These are phyloP conservation scores for Tretioscincus oriximinensis DNA, from an alignment of 2,113 vertebrate species.

Conservation along the genomic window DNA sequence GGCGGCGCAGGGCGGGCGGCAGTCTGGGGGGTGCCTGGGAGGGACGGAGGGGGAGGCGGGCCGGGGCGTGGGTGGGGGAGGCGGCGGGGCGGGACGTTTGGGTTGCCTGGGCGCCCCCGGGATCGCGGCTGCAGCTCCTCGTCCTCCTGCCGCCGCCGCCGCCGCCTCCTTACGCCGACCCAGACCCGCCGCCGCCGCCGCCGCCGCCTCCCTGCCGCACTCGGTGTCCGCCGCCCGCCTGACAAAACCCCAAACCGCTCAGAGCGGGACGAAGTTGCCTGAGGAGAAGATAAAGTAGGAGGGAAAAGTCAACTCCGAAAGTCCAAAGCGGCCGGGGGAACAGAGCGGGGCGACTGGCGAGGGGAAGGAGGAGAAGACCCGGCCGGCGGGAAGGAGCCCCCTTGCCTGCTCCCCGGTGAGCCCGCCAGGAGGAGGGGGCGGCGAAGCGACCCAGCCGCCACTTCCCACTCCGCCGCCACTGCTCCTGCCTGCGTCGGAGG, in stretches of 20 bases:
- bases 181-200: slow-evolving; percentile 9
- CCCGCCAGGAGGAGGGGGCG: not conserved
- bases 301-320: too few relatives aligned
- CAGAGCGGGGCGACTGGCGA: too few relatives aligned
- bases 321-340: too few relatives aligned
- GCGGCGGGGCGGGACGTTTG: slow-evolving; percentile 26
- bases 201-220: not conserved
- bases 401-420: not conserved
- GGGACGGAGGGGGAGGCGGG: slow-evolving; percentile 35
- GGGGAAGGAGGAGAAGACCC: not conserved
- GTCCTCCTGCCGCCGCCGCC: slow-evolving; percentile 1
- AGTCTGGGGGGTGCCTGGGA: not conserved
- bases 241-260: too few relatives aligned
- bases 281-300: too few relatives aligned
- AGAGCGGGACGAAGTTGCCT: not conserved
- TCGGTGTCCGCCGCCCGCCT: not conserved
- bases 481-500: not conserved
- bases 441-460: too few relatives aligned
- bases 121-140: slow-evolving; percentile 40
- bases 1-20: slow-evolving; percentile 18
- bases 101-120: slow-evolving; percentile 47
- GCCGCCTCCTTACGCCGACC: slow-evolving; percentile 40
- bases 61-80: slow-evolving; percentile 54
- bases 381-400: not conserved
- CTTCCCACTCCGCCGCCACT: not conserved